A percentile compares a stretch with the other conserved stretches of the same genome.
These are phyloP conservation scores for Yoshiicerus persimilis DNA, from an alignment of 1,140 invertebrate genomes.

Conservation along the genomic window DNA sequence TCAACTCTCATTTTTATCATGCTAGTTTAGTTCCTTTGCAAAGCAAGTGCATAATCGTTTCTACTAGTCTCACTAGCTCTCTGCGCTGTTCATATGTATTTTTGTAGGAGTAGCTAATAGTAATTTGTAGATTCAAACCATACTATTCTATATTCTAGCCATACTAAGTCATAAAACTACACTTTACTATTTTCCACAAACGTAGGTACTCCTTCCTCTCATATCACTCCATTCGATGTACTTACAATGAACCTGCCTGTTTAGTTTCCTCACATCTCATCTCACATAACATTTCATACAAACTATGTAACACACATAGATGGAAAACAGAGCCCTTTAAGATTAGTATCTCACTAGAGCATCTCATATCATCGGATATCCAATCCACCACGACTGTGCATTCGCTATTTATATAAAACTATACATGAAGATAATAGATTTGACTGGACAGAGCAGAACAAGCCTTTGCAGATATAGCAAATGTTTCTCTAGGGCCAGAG, in stretches of 20 bases:
- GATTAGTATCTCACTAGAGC: background rate
- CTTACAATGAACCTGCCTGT: too few species aligned
- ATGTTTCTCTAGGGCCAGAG: background rate
- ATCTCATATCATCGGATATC: background rate
- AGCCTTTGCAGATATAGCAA: background rate
- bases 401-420: background rate
- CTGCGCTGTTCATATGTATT: background rate
- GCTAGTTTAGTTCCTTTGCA: background rate
- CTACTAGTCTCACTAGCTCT: background rate
- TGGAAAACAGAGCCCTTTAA: background rate
- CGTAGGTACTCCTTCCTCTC: too few species aligned
- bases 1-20: constrained; percentile 13
- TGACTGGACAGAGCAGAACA: background rate
- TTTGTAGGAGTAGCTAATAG: background rate
- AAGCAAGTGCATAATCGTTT: constrained; percentile 22
- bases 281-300: background rate
- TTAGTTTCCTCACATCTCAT: background rate
- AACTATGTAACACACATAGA: background rate
- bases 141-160: background rate
- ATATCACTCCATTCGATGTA: too few species aligned
- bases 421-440: background rate
- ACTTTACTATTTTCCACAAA: background rate
- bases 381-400: background rate
- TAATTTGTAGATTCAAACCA: background rate
- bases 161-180: background rate